A percentile compares a stretch with the other conserved stretches of the same genome.
Conservation (phyloP, 2,888 invertebrate species). For the Xestia sexstrigata region DNA sequence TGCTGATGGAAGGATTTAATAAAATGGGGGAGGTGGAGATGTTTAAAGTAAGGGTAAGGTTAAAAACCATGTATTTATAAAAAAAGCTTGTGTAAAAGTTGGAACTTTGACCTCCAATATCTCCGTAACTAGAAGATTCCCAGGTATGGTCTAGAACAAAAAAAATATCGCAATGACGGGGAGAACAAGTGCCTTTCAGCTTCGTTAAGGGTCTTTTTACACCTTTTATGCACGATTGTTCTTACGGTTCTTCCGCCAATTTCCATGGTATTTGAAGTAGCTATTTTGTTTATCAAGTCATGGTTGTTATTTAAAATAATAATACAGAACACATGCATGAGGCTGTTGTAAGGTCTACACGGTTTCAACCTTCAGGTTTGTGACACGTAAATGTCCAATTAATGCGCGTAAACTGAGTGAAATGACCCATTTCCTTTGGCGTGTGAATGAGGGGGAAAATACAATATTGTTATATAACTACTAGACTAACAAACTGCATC, state of each 20-base stretch:
- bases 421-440: constrained; percentile 44
- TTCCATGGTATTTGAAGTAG: neutral
- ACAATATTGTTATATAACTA: neutral
- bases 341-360: neutral
- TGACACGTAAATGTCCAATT: constrained; percentile 37
- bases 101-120: too few species aligned
- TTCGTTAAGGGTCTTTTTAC: too few species aligned
- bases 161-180: too few species aligned
- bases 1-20: too few species aligned
- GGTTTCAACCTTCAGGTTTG: neutral
- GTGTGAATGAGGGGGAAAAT: constrained; percentile 7
- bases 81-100: too few species aligned
- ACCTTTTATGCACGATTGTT: neutral
- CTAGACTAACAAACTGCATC: neutral
- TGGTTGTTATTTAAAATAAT: neutral
- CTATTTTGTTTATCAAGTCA: neutral
- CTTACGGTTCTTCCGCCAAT: neutral
- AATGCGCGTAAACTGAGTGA: constrained; percentile 25
- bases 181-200: too few species aligned
- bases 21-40: too few species aligned
- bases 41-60: too few species aligned
- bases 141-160: too few species aligned
- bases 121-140: too few species aligned
- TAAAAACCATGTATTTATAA: too few species aligned
- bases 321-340: neutral